Evolutionary conservation across 2,888 invertebrate species (phyloP).

Genomic region (Phragmatobia fuliginosa): DNA sequence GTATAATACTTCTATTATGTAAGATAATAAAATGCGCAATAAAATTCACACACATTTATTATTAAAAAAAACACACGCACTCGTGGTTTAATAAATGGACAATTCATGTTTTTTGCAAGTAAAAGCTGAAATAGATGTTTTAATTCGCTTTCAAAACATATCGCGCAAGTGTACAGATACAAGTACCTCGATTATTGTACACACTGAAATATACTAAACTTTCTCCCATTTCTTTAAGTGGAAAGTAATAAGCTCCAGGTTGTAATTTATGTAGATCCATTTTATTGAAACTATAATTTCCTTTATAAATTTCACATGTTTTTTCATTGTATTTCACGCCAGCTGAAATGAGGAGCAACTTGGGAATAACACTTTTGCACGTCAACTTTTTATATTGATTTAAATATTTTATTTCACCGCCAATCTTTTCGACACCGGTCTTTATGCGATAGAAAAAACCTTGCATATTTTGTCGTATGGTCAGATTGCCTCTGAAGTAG

Average conservation of each 20-base stretch:
- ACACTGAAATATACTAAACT: conserved; percentile 44
- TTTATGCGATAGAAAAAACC: conserved; percentile 49
- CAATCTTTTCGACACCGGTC: conserved; percentile 42
- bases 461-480: conserved; percentile 46
- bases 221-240: conserved; percentile 53
- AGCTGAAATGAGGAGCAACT: conserved; percentile 36
- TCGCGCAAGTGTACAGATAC: conserved; percentile 34
- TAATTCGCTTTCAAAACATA: conserved; percentile 36
- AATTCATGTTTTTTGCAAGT: background rate
- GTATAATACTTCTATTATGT: background rate
- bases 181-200: conserved; percentile 46
- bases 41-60: background rate
- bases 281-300: conserved; percentile 48
- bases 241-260: conserved; percentile 47
- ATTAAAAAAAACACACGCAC: background rate
- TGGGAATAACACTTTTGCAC: conserved; percentile 54
- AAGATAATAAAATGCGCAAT: background rate
- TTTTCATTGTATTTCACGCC: conserved; percentile 50
- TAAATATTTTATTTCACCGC: conserved; percentile 36
- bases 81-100: background rate
- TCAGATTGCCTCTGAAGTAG: conserved; percentile 51
- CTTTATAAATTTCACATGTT: conserved; percentile 53
- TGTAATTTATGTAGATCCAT: conserved; percentile 54
- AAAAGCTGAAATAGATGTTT: too few species aligned
- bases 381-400: conserved; percentile 47